Percentiles rank a stretch among this genome's conserved stretches.
Evolutionary conservation across 2,797 vertebrate species (phyloP).

Genomic region (Pipistrellus pipistrellus): DNA sequence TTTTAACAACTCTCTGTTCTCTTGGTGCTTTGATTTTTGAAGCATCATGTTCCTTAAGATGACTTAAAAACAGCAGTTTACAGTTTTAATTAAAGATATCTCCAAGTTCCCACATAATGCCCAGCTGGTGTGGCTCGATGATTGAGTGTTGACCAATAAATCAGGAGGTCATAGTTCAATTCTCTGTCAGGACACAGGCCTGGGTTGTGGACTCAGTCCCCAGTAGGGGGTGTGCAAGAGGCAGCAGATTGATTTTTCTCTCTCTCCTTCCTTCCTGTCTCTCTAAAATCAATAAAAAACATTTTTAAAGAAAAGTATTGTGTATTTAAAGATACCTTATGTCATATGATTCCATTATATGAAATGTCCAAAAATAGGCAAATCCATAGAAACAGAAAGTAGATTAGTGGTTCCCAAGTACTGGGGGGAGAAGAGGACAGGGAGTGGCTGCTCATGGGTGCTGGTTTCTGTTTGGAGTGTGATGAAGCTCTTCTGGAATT

Average conservation of each 20-base stretch:
- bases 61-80: slow-evolving; percentile 7
- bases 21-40: slow-evolving; percentile 63
- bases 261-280: no score
- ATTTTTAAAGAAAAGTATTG: background rate
- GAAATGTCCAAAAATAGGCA: background rate
- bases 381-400: background rate
- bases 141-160: background rate
- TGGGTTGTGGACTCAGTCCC: background rate
- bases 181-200: background rate
- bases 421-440: background rate
- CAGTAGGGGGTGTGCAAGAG: background rate
- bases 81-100: slow-evolving; percentile 27
- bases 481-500: background rate
- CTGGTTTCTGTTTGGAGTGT: background rate
- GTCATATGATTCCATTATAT: background rate
- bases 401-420: background rate
- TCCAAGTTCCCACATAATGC: background rate
- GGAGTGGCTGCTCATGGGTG: background rate
- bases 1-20: slow-evolving; percentile 44
- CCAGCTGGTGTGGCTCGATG: background rate
- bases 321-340: background rate
- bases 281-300: no score
- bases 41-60: slow-evolving; percentile 13
- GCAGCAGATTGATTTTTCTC: no score
- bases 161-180: background rate